phyloP scores from a whole-genome alignment of 2,113 vertebrate species.

The Oryzias javanicus region DNA sequence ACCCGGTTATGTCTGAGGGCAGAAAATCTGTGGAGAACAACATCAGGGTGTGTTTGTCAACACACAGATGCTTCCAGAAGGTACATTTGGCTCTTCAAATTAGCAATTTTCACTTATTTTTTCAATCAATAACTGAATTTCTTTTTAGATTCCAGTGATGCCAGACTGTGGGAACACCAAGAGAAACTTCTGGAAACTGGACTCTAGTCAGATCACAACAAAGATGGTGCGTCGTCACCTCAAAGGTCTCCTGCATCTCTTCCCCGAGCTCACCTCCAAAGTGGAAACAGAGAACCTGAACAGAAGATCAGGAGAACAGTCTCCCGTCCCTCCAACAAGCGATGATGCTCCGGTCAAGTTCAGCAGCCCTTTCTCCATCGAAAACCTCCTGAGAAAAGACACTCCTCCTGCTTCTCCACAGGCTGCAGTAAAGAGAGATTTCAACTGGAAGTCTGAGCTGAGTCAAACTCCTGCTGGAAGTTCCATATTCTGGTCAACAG shows the following conservation, averaged over 20 bases:
- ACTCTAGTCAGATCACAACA: conserved; percentile 39
- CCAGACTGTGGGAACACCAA: conserved; percentile 25
- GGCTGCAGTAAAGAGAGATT: conserved; percentile 14
- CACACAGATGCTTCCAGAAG: conserved; percentile 70
- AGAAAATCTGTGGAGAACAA: conserved; percentile 57
- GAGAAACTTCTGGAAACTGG: conserved; percentile 71
- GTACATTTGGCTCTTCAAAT: conserved; percentile 32
- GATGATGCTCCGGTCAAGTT: conserved; percentile 41
- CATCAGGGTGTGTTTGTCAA: conserved; percentile 69
- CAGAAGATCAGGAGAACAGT: not conserved
- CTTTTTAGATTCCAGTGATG: conserved; percentile 54
- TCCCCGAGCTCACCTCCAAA: conserved; percentile 50
- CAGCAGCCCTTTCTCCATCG: conserved; percentile 70
- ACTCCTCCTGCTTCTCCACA: conserved; percentile 8
- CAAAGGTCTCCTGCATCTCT: conserved; percentile 53
- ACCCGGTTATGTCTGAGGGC: conserved; percentile 41
- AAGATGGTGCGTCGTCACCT: conserved; percentile 73
- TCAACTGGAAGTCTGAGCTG: conserved; percentile 29
- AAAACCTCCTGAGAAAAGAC: conserved; percentile 67
- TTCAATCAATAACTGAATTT: not conserved
- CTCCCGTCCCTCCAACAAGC: conserved; percentile 9
- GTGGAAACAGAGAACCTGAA: not conserved
- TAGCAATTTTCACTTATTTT: not conserved
- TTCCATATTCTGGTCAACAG: conserved; percentile 28
- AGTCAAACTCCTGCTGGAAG: conserved; percentile 11